Base-by-base conservation (phyloP, 2,797 vertebrate genomes). In the Sciaenops ocellatus region DNA sequence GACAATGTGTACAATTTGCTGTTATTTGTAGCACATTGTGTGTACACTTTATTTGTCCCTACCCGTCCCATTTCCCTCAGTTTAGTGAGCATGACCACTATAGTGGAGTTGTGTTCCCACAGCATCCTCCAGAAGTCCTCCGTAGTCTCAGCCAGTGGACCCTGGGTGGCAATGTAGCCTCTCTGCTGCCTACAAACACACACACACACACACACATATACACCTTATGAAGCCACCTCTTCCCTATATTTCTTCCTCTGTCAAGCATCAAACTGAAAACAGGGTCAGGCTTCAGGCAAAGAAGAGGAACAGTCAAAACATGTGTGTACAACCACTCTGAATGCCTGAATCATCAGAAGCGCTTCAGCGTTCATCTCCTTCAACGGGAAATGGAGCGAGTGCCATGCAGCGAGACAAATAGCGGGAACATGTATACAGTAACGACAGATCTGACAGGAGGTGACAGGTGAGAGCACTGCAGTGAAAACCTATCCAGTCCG, bases 101-200 rank as follows among this genome's bases (percentile, higher is more conserved):
- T 99, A 67, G 98, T 99, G 44, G 98, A 99, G 93, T 99, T 99
- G 94, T 99, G 97, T 67, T 99, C 98, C 98, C 98, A 99, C 13
- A 99, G 92, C 96, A 98, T 99, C 83, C 98, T 95, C 98, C 98
- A 99, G 95, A 99, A 99, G 73, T 99, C 98, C 84, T 99, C 98
- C 0, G 98, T 99, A 83, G 98, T 99, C 94, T 99, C 98, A 0
- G 98, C 98, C 92, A 99, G 93, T 0, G 98, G 98, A 68, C 98
- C 98, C 89, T 99, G 98, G 0, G 97, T 99, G 50, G 97, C 97
- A 1, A 99, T 99, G 93, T 99, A 99, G 0, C 97, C 98, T 88
- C 95, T 97, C 93, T 99, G 98, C 82, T 99, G 98, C 89, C 98
- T 99, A 28, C 50, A 88, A 50, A 87, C 73, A 90, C 73, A 87